Evolutionary conservation across 2,113 vertebrate species (phyloP), one percentile per base, ranked within the genome.

Genomic region (Uria lomvia): DNA sequence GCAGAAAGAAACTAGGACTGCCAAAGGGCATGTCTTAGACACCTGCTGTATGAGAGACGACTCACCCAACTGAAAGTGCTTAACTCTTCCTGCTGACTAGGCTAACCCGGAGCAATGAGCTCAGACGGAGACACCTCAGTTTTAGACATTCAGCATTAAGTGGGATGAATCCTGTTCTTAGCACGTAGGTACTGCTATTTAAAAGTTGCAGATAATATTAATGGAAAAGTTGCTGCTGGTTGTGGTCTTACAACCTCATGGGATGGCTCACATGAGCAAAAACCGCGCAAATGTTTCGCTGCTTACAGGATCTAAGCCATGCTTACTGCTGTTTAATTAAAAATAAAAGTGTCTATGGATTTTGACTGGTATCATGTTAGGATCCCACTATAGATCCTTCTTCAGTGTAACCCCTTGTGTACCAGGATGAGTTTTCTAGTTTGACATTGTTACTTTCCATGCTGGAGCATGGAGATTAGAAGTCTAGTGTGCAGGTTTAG

Each of bases 41-140:
- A 91, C 53, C 36, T 60, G 42, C 70, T 88, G 11, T 53, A 72
- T n/a, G 66, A 72, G 84, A 81, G 42, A 53, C 2, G 50, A 86
- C 63, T 94, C 4, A 45, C 62, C 43, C 87, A 88, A 55, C 32
- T 3, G 17, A 63, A 91, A 50, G 36, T 26, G 24, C 77, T 96
- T 91, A 91, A 58, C 53, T 93, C 42, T 75, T 85, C 53, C 62
- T 9, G 12, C 23, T 49, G 62, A 52, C 49, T 72, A 72, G 66
- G 70, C 87, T 90, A 72, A 90, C 93, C 93, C 88, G 70, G 17
- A 90, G 94, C 73, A 91, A 68, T 26, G 18, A 91, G 38, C 80
- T 91, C 58, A 91, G 66, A 60, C 2, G 23, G 23, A 81, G 60
- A 36, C 27, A 66, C 58, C 30, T 82, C 4, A 3, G 34, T 15